Evolutionary conservation across 35 echinoderm and acorn worm species (phyloP).

Genomic region (Diadema setosum): DNA sequence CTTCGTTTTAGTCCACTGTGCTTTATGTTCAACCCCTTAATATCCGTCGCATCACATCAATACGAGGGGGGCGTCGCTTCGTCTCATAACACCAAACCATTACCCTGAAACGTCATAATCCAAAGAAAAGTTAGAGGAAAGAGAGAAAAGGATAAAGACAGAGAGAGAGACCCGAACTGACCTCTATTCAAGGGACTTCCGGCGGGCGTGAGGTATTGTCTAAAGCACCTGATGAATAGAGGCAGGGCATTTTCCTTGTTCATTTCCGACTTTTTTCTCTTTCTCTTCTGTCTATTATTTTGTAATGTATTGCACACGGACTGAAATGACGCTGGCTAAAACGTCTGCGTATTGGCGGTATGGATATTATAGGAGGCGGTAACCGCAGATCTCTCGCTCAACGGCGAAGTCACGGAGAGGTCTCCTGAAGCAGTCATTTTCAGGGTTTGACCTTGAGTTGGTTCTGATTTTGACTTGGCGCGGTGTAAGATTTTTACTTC

Average conservation of each 20-base stretch:
- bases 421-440: neutral
- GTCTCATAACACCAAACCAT: no score
- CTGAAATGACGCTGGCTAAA: no score
- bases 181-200: conserved; percentile 9
- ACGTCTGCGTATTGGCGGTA: neutral
- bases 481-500: neutral
- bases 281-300: no score
- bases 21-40: no score
- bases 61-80: no score
- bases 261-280: neutral
- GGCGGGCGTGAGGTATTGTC: neutral
- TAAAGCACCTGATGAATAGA: neutral
- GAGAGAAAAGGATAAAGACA: neutral
- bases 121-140: no score
- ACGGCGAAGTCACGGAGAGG: neutral
- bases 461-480: neutral
- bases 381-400: neutral
- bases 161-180: neutral
- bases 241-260: neutral
- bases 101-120: no score
- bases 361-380: neutral
- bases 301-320: no score
- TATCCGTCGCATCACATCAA: no score
- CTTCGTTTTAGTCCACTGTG: neutral
- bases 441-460: neutral